Evolutionary conservation across 2,888 invertebrate genomes (phyloP), one percentile per base, ranked within the genome.

Genomic region (Agrenia bidenticulata): DNA sequence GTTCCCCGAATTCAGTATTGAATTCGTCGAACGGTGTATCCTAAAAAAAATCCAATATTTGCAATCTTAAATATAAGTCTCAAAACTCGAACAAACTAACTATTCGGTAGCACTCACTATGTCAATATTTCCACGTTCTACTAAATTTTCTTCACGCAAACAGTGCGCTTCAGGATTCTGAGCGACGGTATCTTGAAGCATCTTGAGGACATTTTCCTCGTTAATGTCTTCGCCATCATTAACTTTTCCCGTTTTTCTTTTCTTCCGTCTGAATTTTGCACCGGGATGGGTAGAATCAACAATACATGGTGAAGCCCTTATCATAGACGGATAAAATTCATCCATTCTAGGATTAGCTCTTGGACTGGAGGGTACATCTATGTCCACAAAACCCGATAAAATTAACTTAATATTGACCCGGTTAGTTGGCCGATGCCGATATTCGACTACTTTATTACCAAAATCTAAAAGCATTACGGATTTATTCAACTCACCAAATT

Each of bases 91-190:
- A n/a, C n/a, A n/a, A n/a, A n/a, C n/a, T n/a, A n/a, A n/a, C n/a
- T n/a, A n/a, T n/a, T n/a, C n/a, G n/a, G n/a, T n/a, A n/a, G n/a
- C 11, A 11, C 32, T 32, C 11, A 32, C 32, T 4, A 32, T 32
- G 4, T 32, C 32, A 11, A 11, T 4, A 11, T 11, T 4, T 32
- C 4, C 11, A 7, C 5, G 11, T 32, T 32, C 32, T 7, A 32
- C 11, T 32, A 5, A 9, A 41, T 56, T 61, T 2, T 61, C 56
- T 21, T 65, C 56, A 1, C 15, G 37, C 13, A 65, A 5, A 21
- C 37, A 41, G 23, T 65, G 42, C 1, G 56, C 55, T n/a, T 37
- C 0, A 1, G 55, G 39, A 26, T 60, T 42, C 0, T 15, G 11
- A 9, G 26, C 32, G 5, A 11, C 7, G 13, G 24, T 11, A 15